Base-by-base conservation (phyloP, 1,140 invertebrate species). In the Cyphomyrmex costatus region DNA sequence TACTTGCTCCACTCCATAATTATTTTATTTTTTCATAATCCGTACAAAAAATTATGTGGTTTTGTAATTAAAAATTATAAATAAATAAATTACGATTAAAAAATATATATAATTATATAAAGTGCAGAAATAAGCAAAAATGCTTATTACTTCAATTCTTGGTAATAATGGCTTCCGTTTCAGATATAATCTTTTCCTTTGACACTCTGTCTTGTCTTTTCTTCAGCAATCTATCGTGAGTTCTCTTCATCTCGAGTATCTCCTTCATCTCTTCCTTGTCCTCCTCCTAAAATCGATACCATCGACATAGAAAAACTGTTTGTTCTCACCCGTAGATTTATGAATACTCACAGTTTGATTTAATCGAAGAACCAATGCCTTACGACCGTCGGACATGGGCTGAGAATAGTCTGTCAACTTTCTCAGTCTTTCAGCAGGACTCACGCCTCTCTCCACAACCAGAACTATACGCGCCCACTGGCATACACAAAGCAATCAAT, bases 391-490 rank as follows among this genome's bases (percentile, higher is more conserved):
- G 0, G 98, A 98, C 97, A 99, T 99, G 0, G 98, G 97, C 93
- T 99, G 98, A n/a, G 98, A 99, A 94, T 99, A 99, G 53, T 97
- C 96, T 94, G 97, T 96, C 58, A 99, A 96, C 92, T 99, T 97
- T 92, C 97, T 97, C 27, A 98, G 94, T 70, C 99, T 95, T 93
- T 99, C 98, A 53, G 97, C 96, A 0, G 98, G 98, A 80, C 97
- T 97, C 0, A 99, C 98, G 8, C 98, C 99, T 95, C 99, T 96
- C 94, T 99, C 99, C 36, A 99, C 98, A 19, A 99, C 98, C 51
- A 99, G 95, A 19, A 99, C 98, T 87, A 99, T 99, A 85, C 99
- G 96, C 0, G 99, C 99, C 99, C 99, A 99, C 97, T 98, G 24
- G 71, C 46, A 58, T n/a, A 61, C 6, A 14, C 0, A 30, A 46